Percentiles rank a stretch among this genome's conserved stretches.
phyloP scores from a whole-genome alignment of 2,888 invertebrate genomes.

The Gymnoscelis rufifasciata region DNA sequence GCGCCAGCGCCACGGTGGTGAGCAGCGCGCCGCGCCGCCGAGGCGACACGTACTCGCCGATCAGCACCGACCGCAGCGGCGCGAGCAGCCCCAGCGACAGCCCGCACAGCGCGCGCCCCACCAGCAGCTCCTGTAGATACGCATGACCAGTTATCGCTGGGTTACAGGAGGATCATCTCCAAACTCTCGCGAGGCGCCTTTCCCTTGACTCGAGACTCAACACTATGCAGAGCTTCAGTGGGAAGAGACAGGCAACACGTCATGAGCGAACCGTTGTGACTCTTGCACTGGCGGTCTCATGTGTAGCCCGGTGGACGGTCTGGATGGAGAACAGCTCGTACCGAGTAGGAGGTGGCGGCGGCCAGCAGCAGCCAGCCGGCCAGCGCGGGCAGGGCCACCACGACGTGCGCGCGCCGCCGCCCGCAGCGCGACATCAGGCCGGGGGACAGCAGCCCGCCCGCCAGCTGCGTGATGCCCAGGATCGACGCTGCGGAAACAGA shows the following conservation, averaged over 20 bases:
- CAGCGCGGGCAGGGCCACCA: conserved; percentile 62
- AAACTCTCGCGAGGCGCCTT: too few relatives aligned
- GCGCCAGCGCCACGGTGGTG: conserved; percentile 74
- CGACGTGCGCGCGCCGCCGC: conserved; percentile 64
- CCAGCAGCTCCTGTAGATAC: conserved; percentile 12
- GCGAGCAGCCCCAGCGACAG: neutral
- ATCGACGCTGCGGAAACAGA: conserved; percentile 42
- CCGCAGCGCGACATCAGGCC: conserved; percentile 73
- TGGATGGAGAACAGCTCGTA: conserved; percentile 6
- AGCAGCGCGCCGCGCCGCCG: conserved; percentile 79
- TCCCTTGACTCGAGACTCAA: too few relatives aligned
- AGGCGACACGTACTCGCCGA: conserved; percentile 75
- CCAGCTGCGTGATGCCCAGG: conserved; percentile 41
- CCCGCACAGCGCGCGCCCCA: conserved; percentile 12
- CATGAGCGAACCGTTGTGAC: too few relatives aligned
- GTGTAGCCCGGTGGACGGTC: neutral
- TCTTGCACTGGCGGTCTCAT: neutral
- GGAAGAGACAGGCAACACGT: too few relatives aligned
- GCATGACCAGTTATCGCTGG: too few relatives aligned
- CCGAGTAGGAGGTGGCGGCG: conserved; percentile 50
- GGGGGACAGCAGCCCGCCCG: conserved; percentile 48
- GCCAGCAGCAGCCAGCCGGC: conserved; percentile 73
- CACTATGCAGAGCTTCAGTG: too few relatives aligned
- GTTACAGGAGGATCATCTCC: too few relatives aligned
- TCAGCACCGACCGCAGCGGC: conserved; percentile 60